A percentile compares a stretch with the other conserved stretches of the same genome.
phyloP scores from a whole-genome alignment of 2,797 vertebrate genomes.

The Uromys caudimaculatus region DNA sequence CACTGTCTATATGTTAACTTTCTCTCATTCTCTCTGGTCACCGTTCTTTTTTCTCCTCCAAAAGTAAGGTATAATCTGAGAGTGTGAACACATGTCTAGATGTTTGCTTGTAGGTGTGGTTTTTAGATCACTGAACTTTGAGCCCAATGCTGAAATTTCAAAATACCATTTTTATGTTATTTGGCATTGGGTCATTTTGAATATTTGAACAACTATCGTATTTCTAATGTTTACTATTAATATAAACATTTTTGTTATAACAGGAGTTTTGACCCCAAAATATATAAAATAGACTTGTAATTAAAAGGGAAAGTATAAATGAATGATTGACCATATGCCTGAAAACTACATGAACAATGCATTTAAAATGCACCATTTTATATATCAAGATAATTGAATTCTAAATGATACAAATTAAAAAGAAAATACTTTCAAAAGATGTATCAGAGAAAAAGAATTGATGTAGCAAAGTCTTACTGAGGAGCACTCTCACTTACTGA shows the following conservation, averaged over 20 bases:
- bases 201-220: not conserved
- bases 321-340: constrained; percentile 17
- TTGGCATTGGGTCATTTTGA: not conserved
- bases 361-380: not conserved
- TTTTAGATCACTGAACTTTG: not conserved
- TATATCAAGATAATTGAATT: constrained; percentile 25
- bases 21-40: not conserved
- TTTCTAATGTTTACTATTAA: not conserved
- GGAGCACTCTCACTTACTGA: too few species aligned
- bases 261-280: not conserved
- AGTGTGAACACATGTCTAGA: not conserved
- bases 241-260: constrained; percentile 40
- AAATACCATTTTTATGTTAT: constrained; percentile 26
- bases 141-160: constrained; percentile 5
- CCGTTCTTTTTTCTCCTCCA: not conserved
- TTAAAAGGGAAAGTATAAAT: constrained; percentile 27
- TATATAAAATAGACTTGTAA: not conserved
- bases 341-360: not conserved
- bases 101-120: not conserved
- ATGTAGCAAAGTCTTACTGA: not conserved
- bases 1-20: not conserved
- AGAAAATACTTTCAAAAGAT: constrained; percentile 13
- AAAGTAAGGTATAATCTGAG: not conserved
- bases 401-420: constrained; percentile 5
- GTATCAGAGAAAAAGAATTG: not conserved